A percentile compares a stretch with the other conserved stretches of the same genome.
These are phyloP conservation scores for Onychostruthus taczanowskii DNA, from an alignment of 2,113 vertebrate species.

Conservation along the genomic window DNA sequence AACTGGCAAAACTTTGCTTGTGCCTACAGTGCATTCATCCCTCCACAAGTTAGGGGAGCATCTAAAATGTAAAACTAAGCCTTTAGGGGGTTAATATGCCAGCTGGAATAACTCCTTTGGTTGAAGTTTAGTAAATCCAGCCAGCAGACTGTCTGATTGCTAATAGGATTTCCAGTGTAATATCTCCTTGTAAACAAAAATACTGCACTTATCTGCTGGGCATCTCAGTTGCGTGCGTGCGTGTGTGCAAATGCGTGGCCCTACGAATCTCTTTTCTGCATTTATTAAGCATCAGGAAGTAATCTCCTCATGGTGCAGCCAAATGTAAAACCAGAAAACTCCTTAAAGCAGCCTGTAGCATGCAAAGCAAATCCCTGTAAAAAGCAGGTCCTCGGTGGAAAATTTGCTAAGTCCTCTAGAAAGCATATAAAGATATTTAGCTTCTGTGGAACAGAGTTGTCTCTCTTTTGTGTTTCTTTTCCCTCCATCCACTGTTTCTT, in stretches of 20 bases:
- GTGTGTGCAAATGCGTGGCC: neutral
- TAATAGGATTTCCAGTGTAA: conserved; percentile 64
- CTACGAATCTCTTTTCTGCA: neutral
- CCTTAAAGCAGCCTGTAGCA: neutral
- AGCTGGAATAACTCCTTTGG: conserved; percentile 11
- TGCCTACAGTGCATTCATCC: neutral
- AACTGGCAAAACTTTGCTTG: neutral
- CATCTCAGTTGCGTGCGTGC: neutral
- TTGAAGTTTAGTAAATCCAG: conserved; percentile 55
- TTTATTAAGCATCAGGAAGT: conserved; percentile 40
- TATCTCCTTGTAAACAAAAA: conserved; percentile 64
- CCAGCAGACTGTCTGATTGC: conserved; percentile 49
- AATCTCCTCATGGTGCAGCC: neutral
- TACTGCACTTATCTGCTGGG: conserved; percentile 49
- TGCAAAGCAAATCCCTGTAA: neutral
- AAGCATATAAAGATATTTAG: neutral
- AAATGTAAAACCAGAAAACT: conserved; percentile 18
- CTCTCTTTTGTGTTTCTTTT: neutral
- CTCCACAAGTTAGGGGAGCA: neutral
- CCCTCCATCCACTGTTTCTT: neutral
- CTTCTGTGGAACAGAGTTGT: neutral
- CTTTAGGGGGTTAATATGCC: conserved; percentile 1
- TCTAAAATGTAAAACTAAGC: neutral
- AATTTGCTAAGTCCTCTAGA: neutral
- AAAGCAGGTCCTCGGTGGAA: neutral